phyloP scores from a whole-genome alignment of 2,113 vertebrate species.

The Tonatia bakeri region DNA sequence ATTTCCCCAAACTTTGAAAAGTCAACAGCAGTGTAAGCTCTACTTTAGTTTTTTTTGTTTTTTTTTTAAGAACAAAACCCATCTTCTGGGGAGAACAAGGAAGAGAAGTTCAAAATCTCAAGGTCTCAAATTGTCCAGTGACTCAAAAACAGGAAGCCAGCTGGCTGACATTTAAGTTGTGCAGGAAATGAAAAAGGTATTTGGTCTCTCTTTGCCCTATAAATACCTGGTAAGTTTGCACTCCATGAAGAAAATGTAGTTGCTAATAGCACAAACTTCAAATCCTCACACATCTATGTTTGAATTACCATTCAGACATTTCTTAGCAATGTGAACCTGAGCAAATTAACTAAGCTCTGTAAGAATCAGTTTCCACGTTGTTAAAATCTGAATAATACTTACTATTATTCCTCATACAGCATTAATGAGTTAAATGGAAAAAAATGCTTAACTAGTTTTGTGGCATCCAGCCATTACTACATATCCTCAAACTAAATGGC shows the following conservation, averaged over 20 bases:
- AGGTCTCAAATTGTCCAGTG: neutral
- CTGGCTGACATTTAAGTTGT: neutral
- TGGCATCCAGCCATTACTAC: neutral
- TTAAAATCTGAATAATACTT: neutral
- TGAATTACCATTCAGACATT: neutral
- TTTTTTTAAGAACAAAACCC: neutral
- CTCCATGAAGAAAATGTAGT: neutral
- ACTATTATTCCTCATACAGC: neutral
- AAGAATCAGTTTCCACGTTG: slow-evolving; percentile 8
- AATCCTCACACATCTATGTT: neutral
- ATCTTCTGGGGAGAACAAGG: neutral
- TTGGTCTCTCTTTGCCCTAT: neutral
- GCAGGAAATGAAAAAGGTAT: neutral
- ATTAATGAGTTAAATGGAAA: neutral
- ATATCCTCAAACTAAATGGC: neutral
- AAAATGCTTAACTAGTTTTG: neutral
- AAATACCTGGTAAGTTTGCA: neutral
- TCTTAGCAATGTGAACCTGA: neutral
- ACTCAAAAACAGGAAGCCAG: neutral
- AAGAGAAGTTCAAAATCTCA: neutral
- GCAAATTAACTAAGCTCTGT: neutral
- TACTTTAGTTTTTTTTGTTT: neutral
- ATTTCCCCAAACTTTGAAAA: neutral
- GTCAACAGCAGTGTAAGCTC: neutral
- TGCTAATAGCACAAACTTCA: neutral